Conservation (phyloP, 2,888 invertebrate species). For the Ophraella communa region DNA sequence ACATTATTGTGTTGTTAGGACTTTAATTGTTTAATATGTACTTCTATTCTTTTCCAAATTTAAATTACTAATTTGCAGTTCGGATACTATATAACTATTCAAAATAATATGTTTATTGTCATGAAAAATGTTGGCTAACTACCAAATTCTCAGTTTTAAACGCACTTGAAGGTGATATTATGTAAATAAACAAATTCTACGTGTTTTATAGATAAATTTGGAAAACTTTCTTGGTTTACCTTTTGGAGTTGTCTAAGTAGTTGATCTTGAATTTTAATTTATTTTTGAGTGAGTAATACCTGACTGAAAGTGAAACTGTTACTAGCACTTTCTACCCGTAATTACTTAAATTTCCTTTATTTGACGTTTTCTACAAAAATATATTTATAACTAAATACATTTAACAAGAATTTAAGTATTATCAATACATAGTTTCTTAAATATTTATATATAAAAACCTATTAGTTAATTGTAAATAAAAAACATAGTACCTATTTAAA, state of each 20-base stretch:
- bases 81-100: background rate
- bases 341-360: conserved; percentile 8
- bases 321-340: conserved; percentile 17
- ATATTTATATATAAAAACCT: background rate
- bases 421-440: background rate
- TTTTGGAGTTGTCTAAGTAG: conserved; percentile 8
- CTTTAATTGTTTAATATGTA: conserved; percentile 10
- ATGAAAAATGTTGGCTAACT: background rate
- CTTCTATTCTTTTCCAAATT: background rate
- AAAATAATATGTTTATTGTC: background rate
- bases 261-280: conserved; percentile 24
- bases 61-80: background rate
- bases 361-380: background rate
- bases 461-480: background rate
- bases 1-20: background rate
- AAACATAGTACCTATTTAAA: background rate
- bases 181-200: conserved; percentile 5
- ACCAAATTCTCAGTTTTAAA: background rate
- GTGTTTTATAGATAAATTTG: conserved; percentile 14
- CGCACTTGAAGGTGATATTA: background rate
- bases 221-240: conserved; percentile 11
- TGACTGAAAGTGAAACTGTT: conserved; percentile 25
- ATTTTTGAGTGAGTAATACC: background rate
- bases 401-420: background rate
- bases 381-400: background rate